A percentile compares a stretch with the other conserved stretches of the same genome.
Evolutionary conservation across 53 echinoderm and acorn worm species (phyloP).

Genomic region (Holothuria leucospilota): DNA sequence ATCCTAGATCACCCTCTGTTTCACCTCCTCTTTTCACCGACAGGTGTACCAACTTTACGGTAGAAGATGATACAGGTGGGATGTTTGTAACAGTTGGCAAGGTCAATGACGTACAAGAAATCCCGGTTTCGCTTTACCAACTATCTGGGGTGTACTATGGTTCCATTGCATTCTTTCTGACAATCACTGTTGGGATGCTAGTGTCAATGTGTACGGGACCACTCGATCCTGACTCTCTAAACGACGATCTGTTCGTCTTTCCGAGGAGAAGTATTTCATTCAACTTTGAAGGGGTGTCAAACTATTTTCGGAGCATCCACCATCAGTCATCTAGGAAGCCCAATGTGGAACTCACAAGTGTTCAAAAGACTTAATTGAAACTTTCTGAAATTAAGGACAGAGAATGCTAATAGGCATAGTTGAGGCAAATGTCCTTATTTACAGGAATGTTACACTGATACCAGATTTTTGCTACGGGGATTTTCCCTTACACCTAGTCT

Average conservation of each 20-base stretch:
- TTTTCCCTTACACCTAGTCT: no score
- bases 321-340: no score
- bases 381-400: no score
- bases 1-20: neutral
- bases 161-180: neutral
- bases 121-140: conserved; percentile 15
- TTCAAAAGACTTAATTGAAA: no score
- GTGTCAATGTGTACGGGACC: conserved; percentile 27
- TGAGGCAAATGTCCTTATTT: no score
- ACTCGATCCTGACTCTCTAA: neutral
- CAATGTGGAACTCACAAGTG: no score
- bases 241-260: conserved; percentile 11
- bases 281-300: no score
- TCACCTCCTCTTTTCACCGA: conserved; percentile 4
- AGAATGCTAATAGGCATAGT: no score
- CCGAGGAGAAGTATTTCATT: neutral
- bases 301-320: no score
- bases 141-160: conserved; percentile 14
- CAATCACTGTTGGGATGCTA: neutral
- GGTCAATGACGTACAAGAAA: neutral
- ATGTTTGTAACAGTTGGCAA: neutral
- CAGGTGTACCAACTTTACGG: neutral
- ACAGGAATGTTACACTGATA: no score
- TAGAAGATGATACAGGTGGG: neutral
- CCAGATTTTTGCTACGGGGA: no score